Conservation (phyloP, 2,113 vertebrate species). For the Pithys albifrons region DNA sequence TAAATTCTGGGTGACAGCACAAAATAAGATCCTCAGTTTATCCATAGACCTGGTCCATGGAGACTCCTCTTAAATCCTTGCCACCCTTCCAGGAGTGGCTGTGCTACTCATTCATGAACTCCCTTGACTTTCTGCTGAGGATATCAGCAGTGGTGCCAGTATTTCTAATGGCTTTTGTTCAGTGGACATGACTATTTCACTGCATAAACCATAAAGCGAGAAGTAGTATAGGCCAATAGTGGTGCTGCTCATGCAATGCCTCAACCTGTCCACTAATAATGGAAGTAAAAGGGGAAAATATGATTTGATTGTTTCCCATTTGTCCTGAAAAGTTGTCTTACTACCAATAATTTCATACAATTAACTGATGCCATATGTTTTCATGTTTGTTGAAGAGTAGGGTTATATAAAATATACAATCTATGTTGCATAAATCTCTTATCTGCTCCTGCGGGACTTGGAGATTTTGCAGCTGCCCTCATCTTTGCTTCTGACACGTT, state of each 20-base stretch:
- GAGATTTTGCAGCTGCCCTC: neutral
- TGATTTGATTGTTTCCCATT: neutral
- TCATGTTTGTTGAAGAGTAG: neutral
- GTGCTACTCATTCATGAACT: neutral
- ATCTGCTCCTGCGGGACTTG: neutral
- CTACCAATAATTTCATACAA: neutral
- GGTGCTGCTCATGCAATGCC: neutral
- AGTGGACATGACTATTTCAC: neutral
- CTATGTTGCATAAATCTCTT: neutral
- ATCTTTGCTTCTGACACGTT: neutral
- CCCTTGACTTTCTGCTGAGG: neutral
- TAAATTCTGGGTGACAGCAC: neutral
- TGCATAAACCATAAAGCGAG: neutral
- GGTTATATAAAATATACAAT: neutral
- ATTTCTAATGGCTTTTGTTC: neutral
- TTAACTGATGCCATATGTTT: neutral
- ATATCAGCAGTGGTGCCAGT: neutral
- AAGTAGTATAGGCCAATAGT: neutral
- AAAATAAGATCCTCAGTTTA: neutral
- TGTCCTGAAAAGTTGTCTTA: neutral
- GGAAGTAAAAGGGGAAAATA: neutral
- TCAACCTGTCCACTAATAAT: neutral
- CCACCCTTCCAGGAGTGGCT: neutral
- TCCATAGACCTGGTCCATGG: neutral
- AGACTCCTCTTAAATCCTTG: neutral